Conservation (phyloP, 2,113 vertebrate species). For the Lophura nycthemera region DNA sequence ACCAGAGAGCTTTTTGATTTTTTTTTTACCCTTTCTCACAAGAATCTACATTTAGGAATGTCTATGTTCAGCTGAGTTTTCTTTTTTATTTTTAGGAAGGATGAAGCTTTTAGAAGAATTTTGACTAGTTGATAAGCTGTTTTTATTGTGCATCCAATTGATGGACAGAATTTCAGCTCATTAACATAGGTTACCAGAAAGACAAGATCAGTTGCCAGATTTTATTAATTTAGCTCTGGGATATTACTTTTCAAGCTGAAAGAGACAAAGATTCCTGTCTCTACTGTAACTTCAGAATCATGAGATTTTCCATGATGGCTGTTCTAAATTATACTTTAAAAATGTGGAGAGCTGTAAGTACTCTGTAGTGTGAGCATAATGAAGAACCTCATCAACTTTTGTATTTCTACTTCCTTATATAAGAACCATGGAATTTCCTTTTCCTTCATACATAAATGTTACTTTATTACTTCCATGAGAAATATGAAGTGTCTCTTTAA, state of each 20-base stretch:
- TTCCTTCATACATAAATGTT: neutral
- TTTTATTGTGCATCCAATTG: neutral
- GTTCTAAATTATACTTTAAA: neutral
- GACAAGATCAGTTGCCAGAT: neutral
- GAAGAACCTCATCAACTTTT: neutral
- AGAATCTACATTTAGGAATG: neutral
- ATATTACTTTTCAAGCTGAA: neutral
- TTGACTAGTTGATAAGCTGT: neutral
- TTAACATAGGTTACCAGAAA: neutral
- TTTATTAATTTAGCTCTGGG: neutral
- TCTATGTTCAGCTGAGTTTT: no score
- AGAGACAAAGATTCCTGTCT: neutral
- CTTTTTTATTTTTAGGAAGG: no score
- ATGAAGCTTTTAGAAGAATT: no score
- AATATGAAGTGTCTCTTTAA: neutral
- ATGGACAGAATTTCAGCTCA: neutral
- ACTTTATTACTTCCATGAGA: neutral
- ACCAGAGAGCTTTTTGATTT: neutral
- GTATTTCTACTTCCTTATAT: neutral
- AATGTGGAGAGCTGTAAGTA: neutral
- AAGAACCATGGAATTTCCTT: neutral
- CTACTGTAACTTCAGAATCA: neutral
- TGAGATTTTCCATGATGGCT: neutral
- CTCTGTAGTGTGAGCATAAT: accelerated
- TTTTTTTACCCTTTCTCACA: neutral